Evolutionary conservation across 2,797 vertebrate genomes (phyloP), one percentile per base, ranked within the genome.

Genomic region (Smutsia gigantea): DNA sequence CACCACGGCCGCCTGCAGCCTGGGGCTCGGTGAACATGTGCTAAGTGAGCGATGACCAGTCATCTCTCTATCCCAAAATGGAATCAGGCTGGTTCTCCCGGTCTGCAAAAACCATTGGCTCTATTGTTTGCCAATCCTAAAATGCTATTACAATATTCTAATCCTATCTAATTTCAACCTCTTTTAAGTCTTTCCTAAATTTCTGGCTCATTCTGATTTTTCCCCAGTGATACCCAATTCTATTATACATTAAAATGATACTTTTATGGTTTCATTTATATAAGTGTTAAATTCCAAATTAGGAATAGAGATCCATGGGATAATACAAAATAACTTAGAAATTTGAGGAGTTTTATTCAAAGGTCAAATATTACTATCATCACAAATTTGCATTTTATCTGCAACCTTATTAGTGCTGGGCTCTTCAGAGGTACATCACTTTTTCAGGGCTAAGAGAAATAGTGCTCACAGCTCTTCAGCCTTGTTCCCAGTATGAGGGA

Each of bases 221-320:
- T n/a, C 63, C 31, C 42, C 27, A 34, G 57, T 66, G 79, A 82
- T 0, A n/a, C 6, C 6, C 34, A 46, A 59, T 68, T 87, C 39
- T 63, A 57, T 77, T 39, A 63, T 6, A 66, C 29, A 83, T 92
- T 71, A 94, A 92, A 74, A 90, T 53, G 37, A 57, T 12, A 85
- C 53, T 27, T 27, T 66, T 71, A 85, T 8, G 9, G 53, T 61
- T 66, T 94, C 53, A 55, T 81, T 61, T 64, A 53, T 61, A 4
- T 82, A 89, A 49, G 39, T 74, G 17, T 72, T 85, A 92, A 90
- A 77, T 94, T 86, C 55, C 21, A 89, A 94, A 82, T 57, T 37
- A 68, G 79, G 34, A 90, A 81, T 86, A 61, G 88, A 95, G 46
- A 69, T 69, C 78, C 77, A 63, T 18, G 21, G 31, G n/a, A 53